Evolutionary conservation across 2,113 vertebrate genomes (phyloP).

Genomic region (Plecturocebus donacophilus): DNA sequence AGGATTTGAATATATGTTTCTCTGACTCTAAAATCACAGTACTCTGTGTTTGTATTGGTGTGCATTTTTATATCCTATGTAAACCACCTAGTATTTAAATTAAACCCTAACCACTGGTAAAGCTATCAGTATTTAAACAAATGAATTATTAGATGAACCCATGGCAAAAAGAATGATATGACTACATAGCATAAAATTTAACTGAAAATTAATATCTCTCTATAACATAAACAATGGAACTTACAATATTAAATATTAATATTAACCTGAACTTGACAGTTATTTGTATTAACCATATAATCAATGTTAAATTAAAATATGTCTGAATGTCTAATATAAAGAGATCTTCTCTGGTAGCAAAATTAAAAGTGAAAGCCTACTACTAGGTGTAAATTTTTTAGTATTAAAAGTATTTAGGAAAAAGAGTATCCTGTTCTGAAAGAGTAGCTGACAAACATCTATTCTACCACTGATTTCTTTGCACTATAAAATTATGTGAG

Average conservation of each 20-base stretch:
- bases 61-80: neutral
- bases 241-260: neutral
- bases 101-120: neutral
- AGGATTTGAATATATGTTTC: neutral
- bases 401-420: slow-evolving; percentile 1
- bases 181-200: neutral
- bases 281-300: neutral
- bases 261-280: neutral
- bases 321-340: neutral
- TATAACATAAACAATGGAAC: slow-evolving; percentile 39
- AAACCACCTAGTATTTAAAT: neutral
- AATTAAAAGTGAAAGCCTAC: slow-evolving; percentile 35
- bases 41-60: neutral
- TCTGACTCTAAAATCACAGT: neutral
- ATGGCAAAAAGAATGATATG: neutral
- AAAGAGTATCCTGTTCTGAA: slow-evolving; percentile 57
- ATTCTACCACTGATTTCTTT: slow-evolving; percentile 54
- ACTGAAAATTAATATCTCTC: slow-evolving; percentile 9
- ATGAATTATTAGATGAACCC: neutral
- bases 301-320: slow-evolving; percentile 41
- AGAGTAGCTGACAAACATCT: slow-evolving; percentile 29
- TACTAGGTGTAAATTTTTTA: slow-evolving; percentile 24
- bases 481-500: slow-evolving; percentile 60
- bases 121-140: neutral
- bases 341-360: slow-evolving; percentile 55